Evolutionary conservation across 2,797 vertebrate genomes (phyloP).

Genomic region (Arctocebus calabarensis): DNA sequence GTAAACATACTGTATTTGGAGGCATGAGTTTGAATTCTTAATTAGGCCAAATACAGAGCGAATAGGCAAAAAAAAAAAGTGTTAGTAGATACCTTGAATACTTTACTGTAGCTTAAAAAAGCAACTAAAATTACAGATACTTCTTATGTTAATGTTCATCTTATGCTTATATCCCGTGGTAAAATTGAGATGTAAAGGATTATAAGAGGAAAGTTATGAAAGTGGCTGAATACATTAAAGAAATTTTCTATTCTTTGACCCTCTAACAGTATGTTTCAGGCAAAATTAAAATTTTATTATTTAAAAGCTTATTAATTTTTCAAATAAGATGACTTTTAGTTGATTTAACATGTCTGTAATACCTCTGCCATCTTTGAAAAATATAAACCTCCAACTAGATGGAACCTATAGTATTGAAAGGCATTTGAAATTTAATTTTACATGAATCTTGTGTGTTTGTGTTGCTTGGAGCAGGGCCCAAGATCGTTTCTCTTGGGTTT

Average conservation of each 20-base stretch:
- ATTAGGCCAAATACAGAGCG: background rate
- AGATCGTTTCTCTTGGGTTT: background rate
- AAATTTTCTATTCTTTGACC: background rate
- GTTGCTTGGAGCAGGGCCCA: background rate
- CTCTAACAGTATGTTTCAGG: background rate
- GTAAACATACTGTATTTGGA: background rate
- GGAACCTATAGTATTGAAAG: background rate
- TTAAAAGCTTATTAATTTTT: constrained; percentile 26
- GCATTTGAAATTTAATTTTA: background rate
- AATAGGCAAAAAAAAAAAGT: background rate
- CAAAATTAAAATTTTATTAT: constrained; percentile 20
- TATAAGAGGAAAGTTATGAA: background rate
- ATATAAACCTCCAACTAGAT: background rate
- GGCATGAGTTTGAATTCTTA: background rate
- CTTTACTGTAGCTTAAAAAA: background rate
- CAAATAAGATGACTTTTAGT: background rate
- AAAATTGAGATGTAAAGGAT: background rate
- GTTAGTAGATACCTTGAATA: background rate
- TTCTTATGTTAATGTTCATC: background rate
- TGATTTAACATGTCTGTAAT: background rate
- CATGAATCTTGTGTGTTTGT: background rate
- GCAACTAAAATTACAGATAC: background rate
- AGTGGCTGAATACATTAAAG: background rate
- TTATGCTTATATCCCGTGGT: background rate
- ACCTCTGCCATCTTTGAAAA: background rate